Base-by-base conservation (phyloP, 2,888 invertebrate species). In the Mechanitis mazaeus region DNA sequence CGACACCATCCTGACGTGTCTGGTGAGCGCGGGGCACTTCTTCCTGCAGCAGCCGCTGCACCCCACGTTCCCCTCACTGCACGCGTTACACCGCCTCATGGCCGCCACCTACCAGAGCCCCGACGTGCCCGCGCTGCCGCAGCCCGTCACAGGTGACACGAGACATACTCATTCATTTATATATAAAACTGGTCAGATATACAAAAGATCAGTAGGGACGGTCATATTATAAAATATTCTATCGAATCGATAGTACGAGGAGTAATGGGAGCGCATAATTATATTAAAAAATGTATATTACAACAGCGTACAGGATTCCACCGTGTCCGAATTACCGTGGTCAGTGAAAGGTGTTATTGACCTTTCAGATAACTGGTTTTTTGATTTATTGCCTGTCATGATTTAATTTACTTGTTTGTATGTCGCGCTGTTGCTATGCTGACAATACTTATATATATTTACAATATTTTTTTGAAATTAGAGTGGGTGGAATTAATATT, bases 1-100 rank as follows among this genome's bases (percentile, higher is more conserved):
- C 78, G 98, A 99, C 87, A 96, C 98, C 35, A 93, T 95, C 67
- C 93, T 99, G 74, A 96, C 96, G 78, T 94, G 95, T 73, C 93
- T 98, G 77, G 94, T 97, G 68, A 93, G 94, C 68, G 95, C 97
- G 58, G 95, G 95, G 54, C 97, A 97, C 82, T 92, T 99, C 79
- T 99, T 98, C 90, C 92, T 99, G 64, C 98, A 98, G 84, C 96
- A 98, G 84, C 98, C 97, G 3, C 94, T 97, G 64, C 98, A 99
- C 90, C 98, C 98, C 5, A 94, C 97, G 54, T 97, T 95, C 91
- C 95, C 95, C 28, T 94, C 94, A 63, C 92, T 98, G 72, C 93
- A 94, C 75, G 91, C 94, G 65, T 92, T 98, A 72, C 96, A 95
- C 81, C 92, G 92, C 72, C 94, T 92, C 79, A 97, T 99, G 95